phyloP scores from a whole-genome alignment of 2,113 vertebrate species.

The Eretmochelys imbricata region DNA sequence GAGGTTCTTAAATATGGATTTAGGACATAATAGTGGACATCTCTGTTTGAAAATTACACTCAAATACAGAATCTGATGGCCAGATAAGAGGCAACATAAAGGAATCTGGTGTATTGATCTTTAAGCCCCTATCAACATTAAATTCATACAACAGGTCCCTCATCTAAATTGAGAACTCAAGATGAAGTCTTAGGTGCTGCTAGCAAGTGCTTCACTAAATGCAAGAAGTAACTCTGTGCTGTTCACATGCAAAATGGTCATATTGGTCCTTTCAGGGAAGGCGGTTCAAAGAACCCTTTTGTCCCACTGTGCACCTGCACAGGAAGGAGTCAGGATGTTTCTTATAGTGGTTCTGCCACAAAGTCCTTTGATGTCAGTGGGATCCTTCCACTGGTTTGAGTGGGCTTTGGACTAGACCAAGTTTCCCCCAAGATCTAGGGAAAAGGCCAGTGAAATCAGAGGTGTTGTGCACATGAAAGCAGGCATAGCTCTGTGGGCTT shows the following conservation, averaged over 20 bases:
- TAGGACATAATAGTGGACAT: too few relatives aligned
- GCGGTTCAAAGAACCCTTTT: too few relatives aligned
- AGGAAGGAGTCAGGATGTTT: not conserved
- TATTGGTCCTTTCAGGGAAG: not conserved
- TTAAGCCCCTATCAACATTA: too few relatives aligned
- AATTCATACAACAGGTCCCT: too few relatives aligned
- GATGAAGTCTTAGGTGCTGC: too few relatives aligned
- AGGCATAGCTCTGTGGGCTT: not conserved
- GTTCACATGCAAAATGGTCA: not conserved
- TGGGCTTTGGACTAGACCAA: not conserved
- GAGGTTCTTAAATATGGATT: too few relatives aligned
- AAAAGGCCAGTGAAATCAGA: not conserved
- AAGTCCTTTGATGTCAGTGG: not conserved
- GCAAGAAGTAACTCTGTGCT: not conserved
- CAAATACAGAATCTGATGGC: too few relatives aligned
- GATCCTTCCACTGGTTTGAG: not conserved
- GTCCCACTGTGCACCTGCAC: not conserved
- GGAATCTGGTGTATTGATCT: too few relatives aligned
- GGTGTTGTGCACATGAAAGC: rapidly evolving
- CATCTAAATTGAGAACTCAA: too few relatives aligned
- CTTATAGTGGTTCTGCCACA: not conserved
- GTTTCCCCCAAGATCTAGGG: not conserved
- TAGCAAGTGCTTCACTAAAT: not conserved
- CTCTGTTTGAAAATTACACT: too few relatives aligned
- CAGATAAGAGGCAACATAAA: too few relatives aligned